phyloP scores from a whole-genome alignment of 92 coral and sea anemone species.

The Parazoanthus atlanticus region DNA sequence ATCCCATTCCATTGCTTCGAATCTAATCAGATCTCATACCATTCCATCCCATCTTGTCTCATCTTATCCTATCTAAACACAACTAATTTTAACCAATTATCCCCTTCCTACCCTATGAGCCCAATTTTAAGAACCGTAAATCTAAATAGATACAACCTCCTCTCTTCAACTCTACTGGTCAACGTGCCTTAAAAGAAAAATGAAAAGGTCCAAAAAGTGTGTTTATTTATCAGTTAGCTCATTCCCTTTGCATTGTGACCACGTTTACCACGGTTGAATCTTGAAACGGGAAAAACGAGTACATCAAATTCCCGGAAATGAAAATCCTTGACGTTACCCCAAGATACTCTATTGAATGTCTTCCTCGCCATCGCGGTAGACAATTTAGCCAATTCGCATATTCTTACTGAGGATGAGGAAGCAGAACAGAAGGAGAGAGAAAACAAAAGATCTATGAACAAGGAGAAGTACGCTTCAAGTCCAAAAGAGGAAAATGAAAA shows the following conservation, averaged over 20 bases:
- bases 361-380: slow-evolving; percentile 99
- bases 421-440: slow-evolving; percentile 74
- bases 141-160: too few species aligned
- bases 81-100: too few species aligned
- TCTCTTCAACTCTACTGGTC: too few species aligned
- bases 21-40: background rate
- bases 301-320: background rate
- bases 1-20: background rate
- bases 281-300: background rate
- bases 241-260: background rate
- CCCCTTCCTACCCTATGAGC: background rate
- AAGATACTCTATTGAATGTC: slow-evolving; percentile 94
- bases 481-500: slow-evolving; percentile 25
- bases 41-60: too few species aligned
- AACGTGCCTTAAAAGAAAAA: too few species aligned
- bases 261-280: background rate
- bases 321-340: slow-evolving; percentile 51
- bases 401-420: slow-evolving; percentile 95
- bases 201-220: too few species aligned
- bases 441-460: slow-evolving; percentile 55
- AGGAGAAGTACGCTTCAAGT: slow-evolving; percentile 50
- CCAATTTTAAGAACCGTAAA: background rate
- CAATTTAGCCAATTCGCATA: slow-evolving; percentile 96
- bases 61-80: background rate
- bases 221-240: background rate